Evolutionary conservation across 2,888 invertebrate species (phyloP).

Genomic region (Stegophylla sp.): DNA sequence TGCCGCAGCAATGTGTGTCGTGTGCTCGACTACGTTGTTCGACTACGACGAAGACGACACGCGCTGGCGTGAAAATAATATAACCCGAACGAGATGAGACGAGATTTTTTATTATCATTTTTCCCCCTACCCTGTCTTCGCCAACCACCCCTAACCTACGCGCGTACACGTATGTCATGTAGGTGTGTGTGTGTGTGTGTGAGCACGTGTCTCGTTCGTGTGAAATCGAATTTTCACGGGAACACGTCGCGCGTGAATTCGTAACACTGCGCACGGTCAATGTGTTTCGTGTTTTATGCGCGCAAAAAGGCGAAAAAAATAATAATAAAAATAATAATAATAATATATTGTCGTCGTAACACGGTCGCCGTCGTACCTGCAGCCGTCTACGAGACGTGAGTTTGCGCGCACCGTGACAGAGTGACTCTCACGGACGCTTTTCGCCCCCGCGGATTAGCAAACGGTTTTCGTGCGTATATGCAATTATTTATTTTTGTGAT

Average conservation of each 20-base stretch:
- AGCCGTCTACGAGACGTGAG: too few species aligned
- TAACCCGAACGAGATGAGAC: not conserved
- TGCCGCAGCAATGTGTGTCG: not conserved
- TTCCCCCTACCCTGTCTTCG: not conserved
- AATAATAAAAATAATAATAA: too few species aligned
- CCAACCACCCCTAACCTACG: too few species aligned
- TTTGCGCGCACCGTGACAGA: too few species aligned
- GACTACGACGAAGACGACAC: not conserved
- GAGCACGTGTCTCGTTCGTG: not conserved
- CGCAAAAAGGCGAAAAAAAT: not conserved
- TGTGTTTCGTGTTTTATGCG: not conserved
- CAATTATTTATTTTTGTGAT: too few species aligned
- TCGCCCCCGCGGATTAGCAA: too few species aligned
- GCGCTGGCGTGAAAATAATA: conserved; percentile 10
- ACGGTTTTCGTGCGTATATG: too few species aligned
- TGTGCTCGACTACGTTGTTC: too few species aligned
- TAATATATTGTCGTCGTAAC: too few species aligned
- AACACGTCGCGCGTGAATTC: not conserved
- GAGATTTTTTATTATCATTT: not conserved
- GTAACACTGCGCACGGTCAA: not conserved
- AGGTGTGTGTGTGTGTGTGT: not conserved
- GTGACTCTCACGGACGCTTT: too few species aligned
- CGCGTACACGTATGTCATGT: not conserved
- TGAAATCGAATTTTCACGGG: not conserved
- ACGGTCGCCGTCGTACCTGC: too few species aligned